Percentiles rank a stretch among this genome's conserved stretches.
Evolutionary conservation across 2,888 invertebrate species (phyloP).

Genomic region (Hofmannophila pseudospretella): DNA sequence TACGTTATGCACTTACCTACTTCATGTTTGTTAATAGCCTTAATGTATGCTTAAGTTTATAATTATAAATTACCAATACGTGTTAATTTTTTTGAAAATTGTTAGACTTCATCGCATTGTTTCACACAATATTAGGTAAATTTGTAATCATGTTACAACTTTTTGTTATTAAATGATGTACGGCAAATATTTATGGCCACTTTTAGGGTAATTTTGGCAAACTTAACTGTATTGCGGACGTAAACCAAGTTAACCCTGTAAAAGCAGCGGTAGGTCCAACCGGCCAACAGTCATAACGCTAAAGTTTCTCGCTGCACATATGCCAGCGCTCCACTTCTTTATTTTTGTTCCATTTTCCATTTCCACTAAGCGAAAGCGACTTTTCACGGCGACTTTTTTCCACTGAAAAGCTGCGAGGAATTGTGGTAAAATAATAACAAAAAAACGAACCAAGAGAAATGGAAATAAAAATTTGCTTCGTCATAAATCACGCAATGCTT

Average conservation of each 20-base stretch:
- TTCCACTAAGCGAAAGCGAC: constrained; percentile 69
- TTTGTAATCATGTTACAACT: no score
- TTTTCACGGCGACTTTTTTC: constrained; percentile 65
- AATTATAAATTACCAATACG: no score
- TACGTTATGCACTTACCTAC: no score
- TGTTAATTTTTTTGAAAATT: no score
- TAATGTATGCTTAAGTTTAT: no score
- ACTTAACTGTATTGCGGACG: not conserved
- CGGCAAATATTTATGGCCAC: no score
- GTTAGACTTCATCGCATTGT: no score
- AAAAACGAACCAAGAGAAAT: constrained; percentile 65
- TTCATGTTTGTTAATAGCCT: no score
- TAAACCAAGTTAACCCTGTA: constrained; percentile 15
- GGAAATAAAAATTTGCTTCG: constrained; percentile 74
- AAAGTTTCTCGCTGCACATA: constrained; percentile 60
- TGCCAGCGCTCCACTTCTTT: constrained; percentile 50
- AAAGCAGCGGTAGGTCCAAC: constrained; percentile 11
- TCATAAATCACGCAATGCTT: constrained; percentile 74
- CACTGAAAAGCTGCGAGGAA: constrained; percentile 61
- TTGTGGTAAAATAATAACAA: constrained; percentile 66
- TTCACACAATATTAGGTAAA: no score
- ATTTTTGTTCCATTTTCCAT: constrained; percentile 66
- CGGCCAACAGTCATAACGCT: constrained; percentile 37
- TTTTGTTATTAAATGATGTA: no score
- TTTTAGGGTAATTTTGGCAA: no score